Evolutionary conservation across 2,797 vertebrate genomes (phyloP).

Genomic region (Chelmon rostratus): DNA sequence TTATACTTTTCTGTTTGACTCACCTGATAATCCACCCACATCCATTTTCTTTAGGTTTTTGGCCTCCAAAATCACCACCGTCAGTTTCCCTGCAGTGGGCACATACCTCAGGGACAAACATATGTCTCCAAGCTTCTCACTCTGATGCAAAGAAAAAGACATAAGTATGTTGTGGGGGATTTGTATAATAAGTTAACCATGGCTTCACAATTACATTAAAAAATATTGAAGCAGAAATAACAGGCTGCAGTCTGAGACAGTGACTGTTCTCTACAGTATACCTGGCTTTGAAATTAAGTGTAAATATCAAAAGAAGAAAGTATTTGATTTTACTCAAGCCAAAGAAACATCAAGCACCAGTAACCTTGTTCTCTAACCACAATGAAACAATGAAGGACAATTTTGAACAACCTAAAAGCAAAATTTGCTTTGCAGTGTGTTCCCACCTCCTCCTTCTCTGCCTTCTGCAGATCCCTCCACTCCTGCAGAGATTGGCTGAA

Average conservation of each 20-base stretch:
- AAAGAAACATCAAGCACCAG: background rate
- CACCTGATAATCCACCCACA: conserved; percentile 97
- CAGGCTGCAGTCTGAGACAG: background rate
- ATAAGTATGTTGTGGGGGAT: background rate
- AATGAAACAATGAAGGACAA: background rate
- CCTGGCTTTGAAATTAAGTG: conserved; percentile 1
- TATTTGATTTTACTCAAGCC: conserved; percentile 1
- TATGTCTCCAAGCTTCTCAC: conserved; percentile 96
- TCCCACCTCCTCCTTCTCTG: conserved; percentile 99
- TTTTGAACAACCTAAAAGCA: background rate
- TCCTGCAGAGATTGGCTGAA: conserved; percentile 97
- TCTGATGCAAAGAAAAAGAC: conserved; percentile 82
- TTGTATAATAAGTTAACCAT: background rate
- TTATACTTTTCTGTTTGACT: conserved; percentile 28
- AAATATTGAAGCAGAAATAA: background rate
- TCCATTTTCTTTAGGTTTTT: conserved; percentile 99
- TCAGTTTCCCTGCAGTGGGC: conserved; percentile 97
- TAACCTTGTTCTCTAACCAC: background rate
- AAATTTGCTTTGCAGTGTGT: background rate
- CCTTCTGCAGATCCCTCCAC: conserved; percentile 96
- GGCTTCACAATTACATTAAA: background rate
- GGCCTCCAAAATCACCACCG: conserved; percentile 96
- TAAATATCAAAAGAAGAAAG: background rate
- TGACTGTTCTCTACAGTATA: background rate
- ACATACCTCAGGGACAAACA: conserved; percentile 98